These are phyloP conservation scores for Lepisosteus osseus DNA, from an alignment of 2,113 vertebrate species.

Conservation along the genomic window DNA sequence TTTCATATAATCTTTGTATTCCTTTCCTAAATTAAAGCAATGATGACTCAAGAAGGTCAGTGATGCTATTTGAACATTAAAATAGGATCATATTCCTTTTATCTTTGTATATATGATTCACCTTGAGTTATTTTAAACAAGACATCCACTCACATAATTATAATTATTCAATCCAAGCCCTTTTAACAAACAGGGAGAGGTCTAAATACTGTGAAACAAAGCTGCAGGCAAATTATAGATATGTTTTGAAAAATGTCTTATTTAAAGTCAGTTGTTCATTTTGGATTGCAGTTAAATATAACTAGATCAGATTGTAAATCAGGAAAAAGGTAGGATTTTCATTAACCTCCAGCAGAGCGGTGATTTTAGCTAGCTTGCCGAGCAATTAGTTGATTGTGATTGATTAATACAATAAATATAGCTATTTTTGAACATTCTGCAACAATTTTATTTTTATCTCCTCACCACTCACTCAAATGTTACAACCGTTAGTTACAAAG, in stretches of 20 bases:
- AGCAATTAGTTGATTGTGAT: slow-evolving; percentile 64
- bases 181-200: background rate
- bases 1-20: too few relatives aligned
- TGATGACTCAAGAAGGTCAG: too few relatives aligned
- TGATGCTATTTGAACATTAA: too few relatives aligned
- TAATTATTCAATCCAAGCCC: background rate
- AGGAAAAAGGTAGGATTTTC: slow-evolving; percentile 60
- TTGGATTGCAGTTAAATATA: slow-evolving; percentile 30
- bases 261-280: slow-evolving; percentile 43
- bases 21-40: too few relatives aligned
- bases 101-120: too few relatives aligned
- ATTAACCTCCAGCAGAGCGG: slow-evolving; percentile 59
- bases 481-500: slow-evolving; percentile 10
- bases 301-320: slow-evolving; percentile 59
- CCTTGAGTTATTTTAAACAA: too few relatives aligned
- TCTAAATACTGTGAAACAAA: slow-evolving; percentile 5
- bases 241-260: slow-evolving; percentile 33
- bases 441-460: background rate
- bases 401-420: slow-evolving; percentile 50
- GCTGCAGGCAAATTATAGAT: background rate
- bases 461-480: slow-evolving; percentile 15
- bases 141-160: too few relatives aligned
- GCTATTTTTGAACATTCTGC: slow-evolving; percentile 1
- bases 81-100: too few relatives aligned
- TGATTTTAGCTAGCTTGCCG: slow-evolving; percentile 53